These are phyloP conservation scores for Nephila pilipes DNA, from an alignment of 1,140 invertebrate species.

Conservation along the genomic window DNA sequence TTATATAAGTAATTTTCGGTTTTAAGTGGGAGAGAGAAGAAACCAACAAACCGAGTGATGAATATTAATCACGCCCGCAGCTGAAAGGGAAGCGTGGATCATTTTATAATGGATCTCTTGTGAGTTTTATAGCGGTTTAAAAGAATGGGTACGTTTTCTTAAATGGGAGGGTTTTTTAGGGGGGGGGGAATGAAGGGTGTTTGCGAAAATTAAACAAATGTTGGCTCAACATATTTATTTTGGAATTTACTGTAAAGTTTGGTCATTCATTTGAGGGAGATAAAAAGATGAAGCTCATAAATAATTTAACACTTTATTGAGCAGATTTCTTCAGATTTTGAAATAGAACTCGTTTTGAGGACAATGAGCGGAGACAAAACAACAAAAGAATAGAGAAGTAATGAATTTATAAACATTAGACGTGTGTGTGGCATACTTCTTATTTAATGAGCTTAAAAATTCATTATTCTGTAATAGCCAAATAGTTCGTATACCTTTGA, in stretches of 20 bases:
- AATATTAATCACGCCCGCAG: constrained; percentile 34
- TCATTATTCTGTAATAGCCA: too few relatives aligned
- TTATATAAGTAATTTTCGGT: constrained; percentile 66
- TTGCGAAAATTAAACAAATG: not conserved
- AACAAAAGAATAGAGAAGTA: too few relatives aligned
- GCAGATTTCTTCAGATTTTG: too few relatives aligned
- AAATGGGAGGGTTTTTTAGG: too few relatives aligned
- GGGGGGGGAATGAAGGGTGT: too few relatives aligned
- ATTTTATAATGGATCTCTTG: not conserved
- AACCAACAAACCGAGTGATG: constrained; percentile 13
- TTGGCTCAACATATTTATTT: not conserved
- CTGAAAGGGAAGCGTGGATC: not conserved
- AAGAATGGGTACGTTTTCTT: not conserved
- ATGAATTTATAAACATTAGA: too few relatives aligned
- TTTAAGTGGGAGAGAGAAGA: constrained; percentile 7
- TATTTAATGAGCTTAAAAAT: too few relatives aligned
- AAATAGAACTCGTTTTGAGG: too few relatives aligned
- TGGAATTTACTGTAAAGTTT: not conserved
- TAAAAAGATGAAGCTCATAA: not conserved
- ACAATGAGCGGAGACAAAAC: too few relatives aligned
- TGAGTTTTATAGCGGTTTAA: not conserved
- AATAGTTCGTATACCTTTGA: too few relatives aligned
- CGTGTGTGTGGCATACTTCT: too few relatives aligned
- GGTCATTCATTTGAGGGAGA: not conserved
- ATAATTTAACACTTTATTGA: too few relatives aligned